Evolutionary conservation across 2,888 invertebrate genomes (phyloP).

Genomic region (Pachliopta kotzebuea): DNA sequence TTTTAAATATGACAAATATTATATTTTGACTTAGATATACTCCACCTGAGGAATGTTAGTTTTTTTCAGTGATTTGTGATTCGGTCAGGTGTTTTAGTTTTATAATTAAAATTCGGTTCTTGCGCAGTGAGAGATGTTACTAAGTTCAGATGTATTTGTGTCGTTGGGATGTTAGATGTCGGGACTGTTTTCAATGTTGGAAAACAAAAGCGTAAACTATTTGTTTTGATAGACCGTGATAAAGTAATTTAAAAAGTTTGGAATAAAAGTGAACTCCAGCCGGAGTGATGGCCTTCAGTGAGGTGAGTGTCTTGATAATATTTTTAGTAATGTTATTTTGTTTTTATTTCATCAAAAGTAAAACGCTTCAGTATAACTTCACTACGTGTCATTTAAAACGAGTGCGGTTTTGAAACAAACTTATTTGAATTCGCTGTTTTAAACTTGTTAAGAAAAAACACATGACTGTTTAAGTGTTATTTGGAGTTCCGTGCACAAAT

Average conservation of each 20-base stretch:
- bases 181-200: constrained; percentile 78
- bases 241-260: constrained; percentile 74
- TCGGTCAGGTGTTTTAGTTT: constrained; percentile 81
- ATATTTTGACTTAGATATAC: constrained; percentile 56
- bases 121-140: constrained; percentile 78
- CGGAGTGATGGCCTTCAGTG: constrained; percentile 89
- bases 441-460: constrained; percentile 10
- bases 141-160: constrained; percentile 77
- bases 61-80: constrained; percentile 83
- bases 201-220: constrained; percentile 78
- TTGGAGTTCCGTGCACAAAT: constrained; percentile 15
- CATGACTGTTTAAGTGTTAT: constrained; percentile 9
- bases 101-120: constrained; percentile 77
- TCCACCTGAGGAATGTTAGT: constrained; percentile 84
- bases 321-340: constrained; percentile 30
- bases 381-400: constrained; percentile 28
- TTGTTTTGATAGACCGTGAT: constrained; percentile 77
- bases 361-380: constrained; percentile 5
- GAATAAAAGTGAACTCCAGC: constrained; percentile 79
- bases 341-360: constrained; percentile 26
- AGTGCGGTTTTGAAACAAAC: constrained; percentile 17
- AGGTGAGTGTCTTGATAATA: constrained; percentile 78
- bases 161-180: constrained; percentile 76
- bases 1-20: constrained; percentile 42
- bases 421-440: constrained; percentile 11